Conservation (phyloP, 2,888 invertebrate genomes). For the Dione juno region DNA sequence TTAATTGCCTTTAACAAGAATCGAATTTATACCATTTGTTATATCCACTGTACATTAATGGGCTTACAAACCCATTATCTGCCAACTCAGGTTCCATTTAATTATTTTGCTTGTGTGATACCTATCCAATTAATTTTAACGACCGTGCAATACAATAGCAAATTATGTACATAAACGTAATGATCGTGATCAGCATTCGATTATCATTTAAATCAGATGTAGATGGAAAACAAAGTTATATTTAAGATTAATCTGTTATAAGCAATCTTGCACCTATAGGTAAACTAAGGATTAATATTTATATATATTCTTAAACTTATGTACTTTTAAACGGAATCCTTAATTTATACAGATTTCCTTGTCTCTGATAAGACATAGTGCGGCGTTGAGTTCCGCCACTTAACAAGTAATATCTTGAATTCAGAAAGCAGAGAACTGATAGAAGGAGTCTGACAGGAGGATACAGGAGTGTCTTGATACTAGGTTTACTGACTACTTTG, state of each 20-base stretch:
- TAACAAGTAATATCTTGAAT: too few relatives aligned
- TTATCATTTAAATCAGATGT: slow-evolving; percentile 3
- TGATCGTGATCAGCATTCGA: slow-evolving; percentile 21
- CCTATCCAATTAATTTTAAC: slow-evolving; percentile 20
- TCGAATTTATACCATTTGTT: background rate
- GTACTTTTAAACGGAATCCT: background rate
- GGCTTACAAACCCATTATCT: background rate
- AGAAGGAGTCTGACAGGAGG: too few relatives aligned
- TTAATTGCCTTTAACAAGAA: background rate
- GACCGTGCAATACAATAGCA: slow-evolving; percentile 16
- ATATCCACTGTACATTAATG: background rate
- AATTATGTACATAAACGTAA: slow-evolving; percentile 7
- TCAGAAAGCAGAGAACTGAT: background rate
- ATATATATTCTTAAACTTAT: too few relatives aligned
- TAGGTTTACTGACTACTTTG: too few relatives aligned
- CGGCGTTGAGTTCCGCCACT: too few relatives aligned
- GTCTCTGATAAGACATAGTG: too few relatives aligned
- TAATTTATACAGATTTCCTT: too few relatives aligned
- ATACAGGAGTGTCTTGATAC: too few relatives aligned
- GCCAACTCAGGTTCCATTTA: background rate
- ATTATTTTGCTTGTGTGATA: slow-evolving; percentile 1
- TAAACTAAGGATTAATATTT: too few relatives aligned
- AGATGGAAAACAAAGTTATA: background rate
- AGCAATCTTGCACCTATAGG: too few relatives aligned
- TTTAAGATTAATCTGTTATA: background rate